phyloP scores from a whole-genome alignment of 2,888 invertebrate genomes.

The Tachina grossa region DNA sequence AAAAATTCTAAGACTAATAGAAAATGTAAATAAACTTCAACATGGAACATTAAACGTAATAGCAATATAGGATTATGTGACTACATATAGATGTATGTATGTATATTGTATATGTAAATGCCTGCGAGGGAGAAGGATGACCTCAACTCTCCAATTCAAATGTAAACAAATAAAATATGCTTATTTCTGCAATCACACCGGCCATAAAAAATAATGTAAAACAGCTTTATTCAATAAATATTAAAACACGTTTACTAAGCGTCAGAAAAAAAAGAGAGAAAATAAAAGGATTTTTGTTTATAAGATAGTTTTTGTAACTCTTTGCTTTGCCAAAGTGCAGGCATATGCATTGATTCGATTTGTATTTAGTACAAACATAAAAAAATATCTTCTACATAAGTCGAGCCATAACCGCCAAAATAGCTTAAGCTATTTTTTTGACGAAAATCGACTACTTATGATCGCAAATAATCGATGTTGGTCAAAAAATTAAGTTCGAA shows the following conservation, averaged over 20 bases:
- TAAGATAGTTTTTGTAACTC: constrained; percentile 18
- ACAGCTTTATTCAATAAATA: constrained; percentile 67
- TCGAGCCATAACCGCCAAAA: no score
- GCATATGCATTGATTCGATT: constrained; percentile 37
- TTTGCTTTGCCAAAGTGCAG: constrained; percentile 52
- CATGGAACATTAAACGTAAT: background rate
- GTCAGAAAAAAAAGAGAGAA: constrained; percentile 11
- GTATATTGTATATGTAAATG: background rate
- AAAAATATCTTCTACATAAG: constrained; percentile 27
- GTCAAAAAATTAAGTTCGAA: no score
- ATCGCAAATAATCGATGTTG: no score
- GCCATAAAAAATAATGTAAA: constrained; percentile 55
- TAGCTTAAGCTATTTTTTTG: no score
- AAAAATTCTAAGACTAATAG: background rate
- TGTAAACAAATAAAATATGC: constrained; percentile 38
- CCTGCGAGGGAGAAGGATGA: constrained; percentile 25
- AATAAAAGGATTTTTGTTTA: constrained; percentile 51
- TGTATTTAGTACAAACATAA: constrained; percentile 23
- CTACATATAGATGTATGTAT: no score
- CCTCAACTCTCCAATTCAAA: constrained; percentile 32
- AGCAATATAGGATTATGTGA: no score
- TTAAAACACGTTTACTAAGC: constrained; percentile 59
- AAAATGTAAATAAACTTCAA: background rate
- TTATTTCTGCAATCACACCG: constrained; percentile 12
- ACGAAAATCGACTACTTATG: no score